A percentile compares a stretch with the other conserved stretches of the same genome.
Evolutionary conservation across 2,113 vertebrate species (phyloP).

Genomic region (Climacteris rufus): DNA sequence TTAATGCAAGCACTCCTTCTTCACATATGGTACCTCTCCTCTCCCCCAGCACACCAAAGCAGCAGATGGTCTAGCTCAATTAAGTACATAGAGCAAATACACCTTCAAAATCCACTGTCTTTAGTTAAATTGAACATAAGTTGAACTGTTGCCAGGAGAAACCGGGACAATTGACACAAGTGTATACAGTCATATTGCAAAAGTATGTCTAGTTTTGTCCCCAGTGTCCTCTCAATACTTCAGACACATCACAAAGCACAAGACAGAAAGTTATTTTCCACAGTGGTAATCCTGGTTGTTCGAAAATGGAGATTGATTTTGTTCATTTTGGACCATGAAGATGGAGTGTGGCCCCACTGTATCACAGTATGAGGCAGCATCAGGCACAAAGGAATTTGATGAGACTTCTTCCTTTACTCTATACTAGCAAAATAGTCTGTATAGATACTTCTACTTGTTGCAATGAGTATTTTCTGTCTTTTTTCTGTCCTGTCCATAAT

Average conservation of each 20-base stretch:
- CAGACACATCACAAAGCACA: background rate
- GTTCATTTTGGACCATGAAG: background rate
- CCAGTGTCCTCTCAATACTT: background rate
- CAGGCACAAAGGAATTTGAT: background rate
- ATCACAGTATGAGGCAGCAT: background rate
- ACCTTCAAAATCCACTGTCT: background rate
- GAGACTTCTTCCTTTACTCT: background rate
- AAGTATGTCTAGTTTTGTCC: background rate
- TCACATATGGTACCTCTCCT: background rate
- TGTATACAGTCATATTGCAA: background rate
- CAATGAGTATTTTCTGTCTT: background rate
- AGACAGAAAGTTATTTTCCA: background rate
- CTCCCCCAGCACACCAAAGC: accelerated
- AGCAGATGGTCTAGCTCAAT: background rate
- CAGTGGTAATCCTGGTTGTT: background rate
- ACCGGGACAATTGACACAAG: background rate
- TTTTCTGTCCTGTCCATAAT: background rate
- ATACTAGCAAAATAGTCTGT: background rate
- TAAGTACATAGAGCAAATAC: background rate
- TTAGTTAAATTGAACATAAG: background rate
- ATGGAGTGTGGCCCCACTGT: background rate
- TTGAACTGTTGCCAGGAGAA: background rate
- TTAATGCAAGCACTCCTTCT: background rate
- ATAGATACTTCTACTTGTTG: background rate
- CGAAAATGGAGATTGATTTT: background rate